These are phyloP conservation scores for Watsonalla cultraria DNA, from an alignment of 2,888 invertebrate genomes.

Conservation along the genomic window DNA sequence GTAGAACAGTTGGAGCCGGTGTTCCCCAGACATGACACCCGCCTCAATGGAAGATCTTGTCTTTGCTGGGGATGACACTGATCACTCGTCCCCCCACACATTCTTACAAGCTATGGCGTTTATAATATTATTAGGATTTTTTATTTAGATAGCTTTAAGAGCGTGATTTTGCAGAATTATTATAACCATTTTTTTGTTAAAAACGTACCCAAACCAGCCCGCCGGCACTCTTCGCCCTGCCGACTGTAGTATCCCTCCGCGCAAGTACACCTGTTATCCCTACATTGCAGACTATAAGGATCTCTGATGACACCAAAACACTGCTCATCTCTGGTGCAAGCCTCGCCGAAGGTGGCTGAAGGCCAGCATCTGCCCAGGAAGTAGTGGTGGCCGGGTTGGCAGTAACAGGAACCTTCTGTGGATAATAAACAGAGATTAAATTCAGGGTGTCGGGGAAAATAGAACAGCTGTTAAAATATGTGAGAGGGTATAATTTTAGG, in stretches of 20 bases:
- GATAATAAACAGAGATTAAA: background rate
- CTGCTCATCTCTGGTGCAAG: conserved; percentile 46
- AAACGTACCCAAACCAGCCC: conserved; percentile 40
- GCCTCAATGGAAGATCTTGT: too few species aligned
- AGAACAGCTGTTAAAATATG: too few species aligned
- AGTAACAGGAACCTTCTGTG: conserved; percentile 45
- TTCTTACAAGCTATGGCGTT: too few species aligned
- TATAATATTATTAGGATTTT: too few species aligned
- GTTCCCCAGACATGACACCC: too few species aligned
- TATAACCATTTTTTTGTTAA: too few species aligned
- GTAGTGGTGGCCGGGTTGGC: conserved; percentile 50
- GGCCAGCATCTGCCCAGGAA: conserved; percentile 62
- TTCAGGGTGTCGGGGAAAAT: too few species aligned
- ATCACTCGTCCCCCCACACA: too few species aligned
- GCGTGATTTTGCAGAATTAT: too few species aligned
- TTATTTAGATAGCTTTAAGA: too few species aligned
- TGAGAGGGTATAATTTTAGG: too few species aligned
- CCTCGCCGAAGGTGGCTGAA: conserved; percentile 28
- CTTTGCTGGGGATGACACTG: background rate
- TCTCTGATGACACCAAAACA: conserved; percentile 44
- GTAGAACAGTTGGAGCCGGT: too few species aligned
- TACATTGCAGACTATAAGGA: conserved; percentile 49
- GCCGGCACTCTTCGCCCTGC: conserved; percentile 62
- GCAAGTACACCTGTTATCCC: conserved; percentile 40
- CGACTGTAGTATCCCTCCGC: conserved; percentile 50